Conservation (phyloP, 2,113 vertebrate genomes). For the Scatophagus argus region DNA sequence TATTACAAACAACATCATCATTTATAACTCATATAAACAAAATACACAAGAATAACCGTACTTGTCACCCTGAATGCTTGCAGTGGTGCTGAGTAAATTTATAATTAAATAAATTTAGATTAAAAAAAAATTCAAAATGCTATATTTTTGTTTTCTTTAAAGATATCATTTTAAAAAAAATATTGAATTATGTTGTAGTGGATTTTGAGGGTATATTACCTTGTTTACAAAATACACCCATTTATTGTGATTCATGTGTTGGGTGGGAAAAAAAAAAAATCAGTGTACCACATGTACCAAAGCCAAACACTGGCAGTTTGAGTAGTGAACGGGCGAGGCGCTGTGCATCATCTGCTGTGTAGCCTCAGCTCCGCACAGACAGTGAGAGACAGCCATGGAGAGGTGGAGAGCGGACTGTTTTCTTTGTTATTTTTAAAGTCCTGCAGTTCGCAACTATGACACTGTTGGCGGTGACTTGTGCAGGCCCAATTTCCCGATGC, state of each 20-base stretch:
- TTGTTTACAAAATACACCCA: too few relatives aligned
- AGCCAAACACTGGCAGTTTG: conserved; percentile 68
- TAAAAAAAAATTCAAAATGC: too few relatives aligned
- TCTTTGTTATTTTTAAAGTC: conserved; percentile 87
- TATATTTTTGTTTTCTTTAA: too few relatives aligned
- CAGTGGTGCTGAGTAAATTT: neutral
- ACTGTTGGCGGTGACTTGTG: conserved; percentile 61
- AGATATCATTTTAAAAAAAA: too few relatives aligned
- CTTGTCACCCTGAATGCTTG: neutral
- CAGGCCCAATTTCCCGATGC: conserved; percentile 75
- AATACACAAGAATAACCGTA: neutral
- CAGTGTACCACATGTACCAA: conserved; percentile 35
- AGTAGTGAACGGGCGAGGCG: conserved; percentile 82
- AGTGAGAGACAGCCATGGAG: conserved; percentile 83
- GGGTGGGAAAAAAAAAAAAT: neutral
- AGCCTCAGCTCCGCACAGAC: conserved; percentile 68
- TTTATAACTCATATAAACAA: neutral
- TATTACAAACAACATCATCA: neutral
- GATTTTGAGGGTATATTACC: too few relatives aligned
- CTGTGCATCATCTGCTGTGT: conserved; percentile 76
- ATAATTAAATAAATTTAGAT: too few relatives aligned
- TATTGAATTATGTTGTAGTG: neutral
- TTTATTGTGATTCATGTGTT: too few relatives aligned
- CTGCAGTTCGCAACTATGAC: conserved; percentile 78
- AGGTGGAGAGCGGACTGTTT: conserved; percentile 81